A percentile compares a stretch with the other conserved stretches of the same genome.
phyloP scores from a whole-genome alignment of 1,140 invertebrate species.

The Globodera ellingtonae region DNA sequence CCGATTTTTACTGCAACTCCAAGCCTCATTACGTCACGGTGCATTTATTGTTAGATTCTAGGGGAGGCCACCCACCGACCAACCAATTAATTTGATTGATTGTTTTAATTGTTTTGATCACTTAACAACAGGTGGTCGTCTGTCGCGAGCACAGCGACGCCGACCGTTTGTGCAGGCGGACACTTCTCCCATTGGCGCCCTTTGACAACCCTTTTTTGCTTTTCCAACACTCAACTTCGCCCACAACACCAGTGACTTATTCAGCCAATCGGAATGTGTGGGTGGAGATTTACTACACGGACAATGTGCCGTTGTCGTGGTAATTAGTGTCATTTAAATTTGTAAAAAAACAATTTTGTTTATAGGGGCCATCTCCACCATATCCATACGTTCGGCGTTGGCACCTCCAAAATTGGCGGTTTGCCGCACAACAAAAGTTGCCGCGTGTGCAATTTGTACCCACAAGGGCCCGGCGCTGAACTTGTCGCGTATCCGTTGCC shows the following conservation, averaged over 20 bases:
- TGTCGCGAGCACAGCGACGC: neutral
- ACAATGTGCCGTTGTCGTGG: slow-evolving; percentile 47
- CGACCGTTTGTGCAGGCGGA: slow-evolving; percentile 50
- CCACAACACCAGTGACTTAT: slow-evolving; percentile 31
- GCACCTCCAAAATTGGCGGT: slow-evolving; percentile 42
- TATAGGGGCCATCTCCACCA: slow-evolving; percentile 32
- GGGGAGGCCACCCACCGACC: too few species aligned
- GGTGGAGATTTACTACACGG: slow-evolving; percentile 62
- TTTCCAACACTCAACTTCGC: slow-evolving; percentile 13
- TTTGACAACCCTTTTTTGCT: slow-evolving; percentile 40
- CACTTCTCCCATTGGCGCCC: slow-evolving; percentile 38
- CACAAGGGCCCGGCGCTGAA: slow-evolving; percentile 23
- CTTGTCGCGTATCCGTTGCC: slow-evolving; percentile 3
- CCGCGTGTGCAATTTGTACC: slow-evolving; percentile 38
- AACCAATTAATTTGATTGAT: too few species aligned
- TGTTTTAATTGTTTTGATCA: too few species aligned
- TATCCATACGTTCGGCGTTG: slow-evolving; percentile 28
- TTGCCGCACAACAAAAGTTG: slow-evolving; percentile 41
- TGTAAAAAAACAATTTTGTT: neutral
- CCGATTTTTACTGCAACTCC: slow-evolving; percentile 55
- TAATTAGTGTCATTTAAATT: neutral
- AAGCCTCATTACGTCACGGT: slow-evolving; percentile 52
- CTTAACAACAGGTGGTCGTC: neutral
- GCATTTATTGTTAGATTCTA: too few species aligned
- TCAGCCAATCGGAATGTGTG: slow-evolving; percentile 52